These are phyloP conservation scores for Idaea aversata DNA, from an alignment of 2,888 invertebrate species.

Conservation along the genomic window DNA sequence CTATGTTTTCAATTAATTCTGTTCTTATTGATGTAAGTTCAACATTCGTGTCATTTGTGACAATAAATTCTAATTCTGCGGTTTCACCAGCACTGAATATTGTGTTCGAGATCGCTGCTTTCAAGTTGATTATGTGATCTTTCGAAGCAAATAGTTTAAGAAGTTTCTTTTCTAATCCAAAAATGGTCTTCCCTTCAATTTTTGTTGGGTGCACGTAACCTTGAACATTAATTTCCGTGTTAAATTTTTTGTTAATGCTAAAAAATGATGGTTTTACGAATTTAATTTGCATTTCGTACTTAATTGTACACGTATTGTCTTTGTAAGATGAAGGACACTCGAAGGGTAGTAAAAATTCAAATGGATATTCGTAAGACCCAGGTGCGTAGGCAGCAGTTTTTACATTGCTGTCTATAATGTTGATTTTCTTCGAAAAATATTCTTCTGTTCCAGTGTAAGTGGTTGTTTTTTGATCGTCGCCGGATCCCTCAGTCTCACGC, in stretches of 20 bases:
- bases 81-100: neutral
- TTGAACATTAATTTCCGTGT: conserved; percentile 22
- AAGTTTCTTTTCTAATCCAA: conserved; percentile 21
- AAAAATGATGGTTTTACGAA: conserved; percentile 23
- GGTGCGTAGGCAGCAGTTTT: conserved; percentile 4
- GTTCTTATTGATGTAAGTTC: conserved; percentile 25
- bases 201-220: conserved; percentile 12
- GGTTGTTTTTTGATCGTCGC: neutral
- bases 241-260: conserved; percentile 18
- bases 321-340: conserved; percentile 23
- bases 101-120: conserved; percentile 14
- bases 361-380: conserved; percentile 22
- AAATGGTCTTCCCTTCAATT: conserved; percentile 19
- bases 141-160: conserved; percentile 16
- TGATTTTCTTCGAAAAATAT: conserved; percentile 8
- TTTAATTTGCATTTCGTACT: conserved; percentile 15
- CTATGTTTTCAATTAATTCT: conserved; percentile 22
- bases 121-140: conserved; percentile 21
- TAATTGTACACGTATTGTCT: conserved; percentile 17
- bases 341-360: conserved; percentile 23
- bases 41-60: conserved; percentile 25
- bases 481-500: conserved; percentile 4
- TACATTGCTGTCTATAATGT: conserved; percentile 12
- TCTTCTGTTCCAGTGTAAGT: conserved; percentile 16
- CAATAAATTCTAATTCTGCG: neutral